Evolutionary conservation across 2,888 invertebrate species (phyloP).

Genomic region (Crepidodera aurea): DNA sequence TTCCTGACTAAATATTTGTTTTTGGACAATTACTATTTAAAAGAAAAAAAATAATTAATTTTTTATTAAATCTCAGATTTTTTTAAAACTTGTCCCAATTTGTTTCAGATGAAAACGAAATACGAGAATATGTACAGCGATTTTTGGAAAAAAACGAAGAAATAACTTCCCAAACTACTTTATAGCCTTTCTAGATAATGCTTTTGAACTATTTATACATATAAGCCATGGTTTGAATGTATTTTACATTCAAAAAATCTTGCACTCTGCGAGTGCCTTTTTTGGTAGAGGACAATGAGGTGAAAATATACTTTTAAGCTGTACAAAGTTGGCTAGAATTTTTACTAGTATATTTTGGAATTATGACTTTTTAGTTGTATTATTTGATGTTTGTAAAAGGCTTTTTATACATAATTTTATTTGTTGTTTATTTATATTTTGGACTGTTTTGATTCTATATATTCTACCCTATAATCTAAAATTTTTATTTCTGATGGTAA

Average conservation of each 20-base stretch:
- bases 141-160: conserved; percentile 66
- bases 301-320: not conserved
- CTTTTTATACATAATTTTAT: not conserved
- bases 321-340: not conserved
- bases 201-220: not conserved
- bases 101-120: conserved; percentile 70
- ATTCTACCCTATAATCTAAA: no score
- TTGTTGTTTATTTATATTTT: not conserved
- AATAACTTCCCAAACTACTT: conserved; percentile 58
- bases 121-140: conserved; percentile 67
- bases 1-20: no score
- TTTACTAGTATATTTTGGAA: not conserved
- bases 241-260: not conserved
- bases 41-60: no score
- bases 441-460: not conserved
- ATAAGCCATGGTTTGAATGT: not conserved
- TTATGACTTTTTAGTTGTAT: not conserved
- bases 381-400: not conserved
- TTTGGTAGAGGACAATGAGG: not conserved
- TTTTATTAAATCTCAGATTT: no score
- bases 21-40: no score
- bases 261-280: conserved; percentile 9
- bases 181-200: conserved; percentile 34
- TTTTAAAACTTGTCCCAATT: no score
- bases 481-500: no score